Percentiles rank a stretch among this genome's conserved stretches.
phyloP scores from a whole-genome alignment of 1,140 invertebrate genomes.

The Hestina assimilis region DNA sequence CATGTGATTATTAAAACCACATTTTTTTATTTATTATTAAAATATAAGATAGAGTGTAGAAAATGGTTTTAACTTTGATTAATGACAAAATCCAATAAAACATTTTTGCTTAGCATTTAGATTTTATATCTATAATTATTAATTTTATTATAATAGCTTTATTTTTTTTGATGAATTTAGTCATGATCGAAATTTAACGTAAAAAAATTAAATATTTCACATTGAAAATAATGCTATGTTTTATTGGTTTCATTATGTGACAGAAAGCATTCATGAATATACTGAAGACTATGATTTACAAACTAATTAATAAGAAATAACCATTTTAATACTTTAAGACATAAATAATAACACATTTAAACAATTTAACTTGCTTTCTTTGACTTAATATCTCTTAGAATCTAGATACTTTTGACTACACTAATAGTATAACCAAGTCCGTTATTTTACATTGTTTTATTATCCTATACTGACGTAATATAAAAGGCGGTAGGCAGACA shows the following conservation, averaged over 20 bases:
- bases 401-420: constrained; percentile 71
- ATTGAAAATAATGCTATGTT: constrained; percentile 31
- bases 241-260: constrained; percentile 62
- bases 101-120: constrained; percentile 24
- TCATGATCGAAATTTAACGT: constrained; percentile 1
- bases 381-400: constrained; percentile 76
- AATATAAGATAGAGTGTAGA: constrained; percentile 74
- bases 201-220: constrained; percentile 2
- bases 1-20: no score
- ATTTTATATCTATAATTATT: constrained; percentile 19
- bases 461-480: constrained; percentile 74
- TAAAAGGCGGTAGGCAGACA: constrained; percentile 77
- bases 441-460: constrained; percentile 70
- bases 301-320: constrained; percentile 79
- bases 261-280: constrained; percentile 52
- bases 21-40: constrained; percentile 6
- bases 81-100: constrained; percentile 69
- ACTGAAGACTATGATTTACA: constrained; percentile 71
- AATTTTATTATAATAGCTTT: constrained; percentile 6
- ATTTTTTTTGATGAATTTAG: constrained; percentile 1
- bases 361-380: constrained; percentile 78
- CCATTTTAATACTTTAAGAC: constrained; percentile 78
- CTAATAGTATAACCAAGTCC: constrained; percentile 76
- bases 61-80: constrained; percentile 44
- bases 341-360: constrained; percentile 79